A percentile compares a stretch with the other conserved stretches of the same genome.
phyloP scores from a whole-genome alignment of 2,888 invertebrate species.

The Hyposoter dolosus region DNA sequence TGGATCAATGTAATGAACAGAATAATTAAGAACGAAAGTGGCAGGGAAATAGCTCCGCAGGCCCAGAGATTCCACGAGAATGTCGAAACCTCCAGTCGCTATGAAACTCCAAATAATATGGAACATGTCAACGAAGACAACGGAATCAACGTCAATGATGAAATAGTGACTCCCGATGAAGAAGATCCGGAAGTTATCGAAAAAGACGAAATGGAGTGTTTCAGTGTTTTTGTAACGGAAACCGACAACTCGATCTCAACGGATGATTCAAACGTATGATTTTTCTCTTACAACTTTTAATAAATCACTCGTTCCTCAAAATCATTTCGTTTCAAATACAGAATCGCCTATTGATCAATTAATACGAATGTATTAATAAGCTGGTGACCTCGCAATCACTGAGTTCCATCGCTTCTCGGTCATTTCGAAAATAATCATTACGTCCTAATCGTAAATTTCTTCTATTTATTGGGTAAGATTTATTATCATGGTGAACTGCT shows the following conservation, averaged over 20 bases:
- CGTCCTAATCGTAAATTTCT: not conserved
- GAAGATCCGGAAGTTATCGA: not conserved
- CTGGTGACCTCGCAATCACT: not conserved
- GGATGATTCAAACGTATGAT: constrained; percentile 37
- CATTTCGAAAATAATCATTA: not conserved
- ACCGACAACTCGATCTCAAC: constrained; percentile 27
- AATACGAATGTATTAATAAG: too few relatives aligned
- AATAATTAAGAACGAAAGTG: constrained; percentile 36
- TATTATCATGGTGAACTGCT: not conserved
- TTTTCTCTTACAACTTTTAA: not conserved
- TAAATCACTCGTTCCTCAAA: not conserved
- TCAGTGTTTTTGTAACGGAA: constrained; percentile 21
- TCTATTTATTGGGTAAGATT: not conserved
- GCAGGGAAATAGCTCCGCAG: not conserved
- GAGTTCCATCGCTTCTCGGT: not conserved
- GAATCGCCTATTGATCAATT: too few relatives aligned
- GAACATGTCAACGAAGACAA: not conserved
- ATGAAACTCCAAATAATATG: not conserved
- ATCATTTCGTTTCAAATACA: too few relatives aligned
- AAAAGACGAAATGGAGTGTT: constrained; percentile 20
- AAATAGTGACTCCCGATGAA: not conserved
- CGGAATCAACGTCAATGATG: not conserved
- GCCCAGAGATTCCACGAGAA: not conserved
- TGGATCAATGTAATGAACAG: constrained; percentile 66
- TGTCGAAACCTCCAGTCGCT: not conserved